Percentiles rank a stretch among this genome's conserved stretches.
Conservation (phyloP, 2,797 vertebrate genomes). For the Artibeus jamaicensis region DNA sequence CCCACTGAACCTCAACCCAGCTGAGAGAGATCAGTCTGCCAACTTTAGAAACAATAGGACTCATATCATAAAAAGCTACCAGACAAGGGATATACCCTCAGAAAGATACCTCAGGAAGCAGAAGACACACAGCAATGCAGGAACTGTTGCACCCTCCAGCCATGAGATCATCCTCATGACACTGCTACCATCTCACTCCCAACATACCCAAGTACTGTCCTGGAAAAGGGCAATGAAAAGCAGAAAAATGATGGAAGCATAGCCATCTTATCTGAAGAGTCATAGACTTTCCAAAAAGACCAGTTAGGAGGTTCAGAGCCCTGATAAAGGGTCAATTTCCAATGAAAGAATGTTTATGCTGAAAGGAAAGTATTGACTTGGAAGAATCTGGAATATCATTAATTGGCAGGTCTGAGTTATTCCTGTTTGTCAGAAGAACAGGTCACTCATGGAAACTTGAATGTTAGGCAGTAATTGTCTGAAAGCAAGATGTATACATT, state of each 20-base stretch:
- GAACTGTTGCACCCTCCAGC: background rate
- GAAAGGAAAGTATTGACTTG: background rate
- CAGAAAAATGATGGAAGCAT: background rate
- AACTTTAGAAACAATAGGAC: background rate
- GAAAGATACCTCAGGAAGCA: background rate
- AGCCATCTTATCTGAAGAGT: background rate
- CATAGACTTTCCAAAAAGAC: background rate
- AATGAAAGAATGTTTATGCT: background rate
- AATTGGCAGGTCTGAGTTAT: background rate
- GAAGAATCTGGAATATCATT: background rate
- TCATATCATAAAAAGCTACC: background rate
- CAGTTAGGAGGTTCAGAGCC: background rate
- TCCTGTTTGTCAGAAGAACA: background rate
- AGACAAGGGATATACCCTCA: background rate
- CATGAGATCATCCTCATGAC: background rate
- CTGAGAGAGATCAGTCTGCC: background rate
- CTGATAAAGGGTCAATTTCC: background rate
- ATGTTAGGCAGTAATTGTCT: background rate
- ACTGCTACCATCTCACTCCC: background rate
- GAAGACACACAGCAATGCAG: background rate
- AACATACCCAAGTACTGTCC: background rate
- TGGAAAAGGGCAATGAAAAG: background rate
- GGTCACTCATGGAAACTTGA: background rate
- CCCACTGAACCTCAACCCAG: background rate
- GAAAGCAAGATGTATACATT: background rate